A percentile compares a stretch with the other conserved stretches of the same genome.
Evolutionary conservation across 2,113 vertebrate genomes (phyloP).

Genomic region (Paraplagusia blochii): DNA sequence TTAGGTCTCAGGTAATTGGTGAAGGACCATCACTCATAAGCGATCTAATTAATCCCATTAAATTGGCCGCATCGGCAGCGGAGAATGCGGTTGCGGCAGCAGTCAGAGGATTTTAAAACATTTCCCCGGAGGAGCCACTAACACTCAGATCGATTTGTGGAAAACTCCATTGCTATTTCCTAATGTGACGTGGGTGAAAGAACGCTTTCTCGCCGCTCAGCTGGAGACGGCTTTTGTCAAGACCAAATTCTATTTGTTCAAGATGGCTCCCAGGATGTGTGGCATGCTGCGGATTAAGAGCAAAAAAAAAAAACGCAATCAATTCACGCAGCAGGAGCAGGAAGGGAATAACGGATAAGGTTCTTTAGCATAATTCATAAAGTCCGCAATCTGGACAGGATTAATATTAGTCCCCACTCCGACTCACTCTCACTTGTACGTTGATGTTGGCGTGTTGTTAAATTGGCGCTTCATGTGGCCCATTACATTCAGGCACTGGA

Average conservation of each 20-base stretch:
- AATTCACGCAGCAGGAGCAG: slow-evolving; percentile 72
- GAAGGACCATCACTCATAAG: slow-evolving; percentile 69
- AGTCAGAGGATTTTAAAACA: slow-evolving; percentile 27
- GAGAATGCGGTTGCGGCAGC: slow-evolving; percentile 2
- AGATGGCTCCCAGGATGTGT: slow-evolving; percentile 68
- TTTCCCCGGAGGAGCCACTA: slow-evolving; percentile 18
- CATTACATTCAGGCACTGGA: slow-evolving; percentile 53
- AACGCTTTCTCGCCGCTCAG: slow-evolving; percentile 67
- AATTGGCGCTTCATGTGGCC: slow-evolving; percentile 53
- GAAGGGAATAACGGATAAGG: slow-evolving; percentile 64
- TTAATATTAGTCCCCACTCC: slow-evolving; percentile 61
- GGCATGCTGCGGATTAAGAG: slow-evolving; percentile 70
- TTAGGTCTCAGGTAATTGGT: slow-evolving; percentile 70
- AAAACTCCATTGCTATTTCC: slow-evolving; percentile 50
- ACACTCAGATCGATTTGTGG: slow-evolving; percentile 35
- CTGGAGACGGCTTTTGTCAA: slow-evolving; percentile 71
- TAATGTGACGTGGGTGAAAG: slow-evolving; percentile 59
- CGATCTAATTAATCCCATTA: slow-evolving; percentile 71
- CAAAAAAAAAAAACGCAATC: slow-evolving; percentile 69
- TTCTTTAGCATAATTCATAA: slow-evolving; percentile 73
- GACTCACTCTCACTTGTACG: slow-evolving; percentile 45
- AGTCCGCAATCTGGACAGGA: slow-evolving; percentile 67
- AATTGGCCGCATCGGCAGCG: slow-evolving; percentile 47
- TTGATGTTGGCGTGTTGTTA: slow-evolving; percentile 42
- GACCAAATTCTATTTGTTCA: slow-evolving; percentile 74